Evolutionary conservation across 2,113 vertebrate genomes (phyloP).

Genomic region (Mungos mungo): DNA sequence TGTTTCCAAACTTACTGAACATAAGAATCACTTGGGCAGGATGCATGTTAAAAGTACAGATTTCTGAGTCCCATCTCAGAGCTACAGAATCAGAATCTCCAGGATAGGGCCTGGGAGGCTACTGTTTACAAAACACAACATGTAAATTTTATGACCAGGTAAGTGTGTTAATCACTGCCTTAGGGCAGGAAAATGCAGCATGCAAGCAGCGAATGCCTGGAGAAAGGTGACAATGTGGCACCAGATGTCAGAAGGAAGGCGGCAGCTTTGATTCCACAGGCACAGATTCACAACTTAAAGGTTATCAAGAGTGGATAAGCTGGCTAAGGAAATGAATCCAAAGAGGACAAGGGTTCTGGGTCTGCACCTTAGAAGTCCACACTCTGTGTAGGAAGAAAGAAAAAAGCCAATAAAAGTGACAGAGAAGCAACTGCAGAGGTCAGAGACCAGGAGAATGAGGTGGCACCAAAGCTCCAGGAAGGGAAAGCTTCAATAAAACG

Average conservation of each 20-base stretch:
- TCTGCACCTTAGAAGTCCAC: not conserved
- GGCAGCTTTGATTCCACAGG: not conserved
- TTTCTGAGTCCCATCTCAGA: not conserved
- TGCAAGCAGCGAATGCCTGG: not conserved
- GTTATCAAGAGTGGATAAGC: not conserved
- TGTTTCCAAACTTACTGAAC: not conserved
- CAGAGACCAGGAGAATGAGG: not conserved
- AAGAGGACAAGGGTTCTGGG: not conserved
- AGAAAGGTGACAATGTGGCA: not conserved
- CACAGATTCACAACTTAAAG: not conserved
- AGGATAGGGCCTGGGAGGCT: not conserved
- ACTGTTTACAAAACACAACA: not conserved
- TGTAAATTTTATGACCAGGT: not conserved
- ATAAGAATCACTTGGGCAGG: not conserved
- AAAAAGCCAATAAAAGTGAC: not conserved
- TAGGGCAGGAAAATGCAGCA: not conserved
- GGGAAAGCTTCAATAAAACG: not conserved
- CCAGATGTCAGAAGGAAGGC: not conserved
- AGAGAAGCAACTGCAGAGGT: not conserved
- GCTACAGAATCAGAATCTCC: not conserved
- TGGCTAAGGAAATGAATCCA: not conserved
- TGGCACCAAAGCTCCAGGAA: not conserved
- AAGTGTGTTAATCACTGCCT: not conserved
- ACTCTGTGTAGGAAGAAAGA: not conserved
- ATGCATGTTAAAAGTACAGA: not conserved